Percentiles rank a stretch among this genome's conserved stretches.
These are phyloP conservation scores for Hippocampus guttulatus DNA, from an alignment of 2,113 vertebrate genomes.

Conservation along the genomic window DNA sequence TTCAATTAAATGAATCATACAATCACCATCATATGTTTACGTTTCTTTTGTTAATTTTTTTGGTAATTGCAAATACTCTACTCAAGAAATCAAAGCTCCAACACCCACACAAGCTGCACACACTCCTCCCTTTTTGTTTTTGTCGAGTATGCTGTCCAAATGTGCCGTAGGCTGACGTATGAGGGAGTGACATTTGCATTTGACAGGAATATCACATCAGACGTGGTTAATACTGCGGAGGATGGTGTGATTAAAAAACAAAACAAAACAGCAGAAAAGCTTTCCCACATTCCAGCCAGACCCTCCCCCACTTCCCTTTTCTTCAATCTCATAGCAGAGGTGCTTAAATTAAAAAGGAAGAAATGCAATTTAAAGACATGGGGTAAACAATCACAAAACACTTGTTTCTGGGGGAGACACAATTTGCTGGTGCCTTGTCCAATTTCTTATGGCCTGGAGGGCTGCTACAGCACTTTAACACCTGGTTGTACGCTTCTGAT, in stretches of 20 bases:
- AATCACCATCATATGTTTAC: slow-evolving; percentile 29
- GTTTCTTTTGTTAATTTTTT: neutral
- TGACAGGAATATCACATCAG: slow-evolving; percentile 69
- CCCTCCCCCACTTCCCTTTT: slow-evolving; percentile 24
- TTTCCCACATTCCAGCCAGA: slow-evolving; percentile 31
- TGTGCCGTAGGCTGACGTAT: slow-evolving; percentile 75
- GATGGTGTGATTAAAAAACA: slow-evolving; percentile 50
- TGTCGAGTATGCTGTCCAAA: slow-evolving; percentile 47
- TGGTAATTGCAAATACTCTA: slow-evolving; percentile 45
- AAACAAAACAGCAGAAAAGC: slow-evolving; percentile 73
- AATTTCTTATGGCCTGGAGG: slow-evolving; percentile 78
- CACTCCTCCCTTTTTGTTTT: slow-evolving; percentile 50
- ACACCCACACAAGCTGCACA: slow-evolving; percentile 19
- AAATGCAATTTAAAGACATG: slow-evolving; percentile 93
- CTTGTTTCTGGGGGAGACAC: slow-evolving; percentile 78
- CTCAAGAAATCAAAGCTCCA: slow-evolving; percentile 41
- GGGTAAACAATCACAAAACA: slow-evolving; percentile 82
- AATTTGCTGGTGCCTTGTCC: slow-evolving; percentile 81
- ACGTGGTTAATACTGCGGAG: slow-evolving; percentile 76
- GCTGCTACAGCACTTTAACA: slow-evolving; percentile 72
- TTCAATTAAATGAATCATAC: slow-evolving; percentile 39
- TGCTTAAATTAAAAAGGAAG: slow-evolving; percentile 81
- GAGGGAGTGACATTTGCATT: slow-evolving; percentile 80
- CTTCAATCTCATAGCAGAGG: slow-evolving; percentile 56
- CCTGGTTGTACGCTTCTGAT: slow-evolving; percentile 80